Evolutionary conservation across 2,888 invertebrate genomes (phyloP).

Genomic region (Elegia similella): DNA sequence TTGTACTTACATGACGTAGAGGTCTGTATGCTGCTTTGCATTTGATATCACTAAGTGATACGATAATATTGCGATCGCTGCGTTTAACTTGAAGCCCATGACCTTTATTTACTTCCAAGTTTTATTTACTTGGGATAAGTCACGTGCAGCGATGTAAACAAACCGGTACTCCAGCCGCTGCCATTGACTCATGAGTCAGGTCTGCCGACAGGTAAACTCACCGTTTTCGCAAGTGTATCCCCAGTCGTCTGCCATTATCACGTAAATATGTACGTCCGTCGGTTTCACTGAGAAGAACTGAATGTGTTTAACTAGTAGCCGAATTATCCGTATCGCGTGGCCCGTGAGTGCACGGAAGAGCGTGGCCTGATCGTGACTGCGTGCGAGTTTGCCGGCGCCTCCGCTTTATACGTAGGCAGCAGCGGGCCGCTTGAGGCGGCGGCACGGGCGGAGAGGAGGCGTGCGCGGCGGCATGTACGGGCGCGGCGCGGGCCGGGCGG

Average conservation of each 20-base stretch:
- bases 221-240: slow-evolving; percentile 83
- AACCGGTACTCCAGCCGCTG: slow-evolving; percentile 60
- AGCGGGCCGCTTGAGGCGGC: slow-evolving; percentile 37
- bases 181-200: slow-evolving; percentile 33
- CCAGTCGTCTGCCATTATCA: slow-evolving; percentile 78
- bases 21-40: slow-evolving; percentile 2
- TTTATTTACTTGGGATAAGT: slow-evolving; percentile 52
- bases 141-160: slow-evolving; percentile 77
- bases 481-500: too few relatives aligned
- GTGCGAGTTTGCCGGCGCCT: slow-evolving; percentile 61
- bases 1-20: slow-evolving; percentile 14
- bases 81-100: slow-evolving; percentile 18
- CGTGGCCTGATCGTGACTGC: slow-evolving; percentile 70
- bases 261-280: slow-evolving; percentile 40
- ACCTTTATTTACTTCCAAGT: slow-evolving; percentile 29
- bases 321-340: slow-evolving; percentile 51
- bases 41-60: slow-evolving; percentile 4
- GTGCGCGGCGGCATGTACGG: slow-evolving; percentile 41
- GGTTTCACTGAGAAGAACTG: slow-evolving; percentile 30
- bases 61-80: neutral
- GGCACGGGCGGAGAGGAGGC: slow-evolving; percentile 41
- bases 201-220: slow-evolving; percentile 55
- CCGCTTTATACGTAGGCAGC: slow-evolving; percentile 61
- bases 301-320: slow-evolving; percentile 29
- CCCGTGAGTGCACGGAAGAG: slow-evolving; percentile 60